Evolutionary conservation across 2,797 vertebrate genomes (phyloP).

Genomic region (Gadopsis marmoratus): DNA sequence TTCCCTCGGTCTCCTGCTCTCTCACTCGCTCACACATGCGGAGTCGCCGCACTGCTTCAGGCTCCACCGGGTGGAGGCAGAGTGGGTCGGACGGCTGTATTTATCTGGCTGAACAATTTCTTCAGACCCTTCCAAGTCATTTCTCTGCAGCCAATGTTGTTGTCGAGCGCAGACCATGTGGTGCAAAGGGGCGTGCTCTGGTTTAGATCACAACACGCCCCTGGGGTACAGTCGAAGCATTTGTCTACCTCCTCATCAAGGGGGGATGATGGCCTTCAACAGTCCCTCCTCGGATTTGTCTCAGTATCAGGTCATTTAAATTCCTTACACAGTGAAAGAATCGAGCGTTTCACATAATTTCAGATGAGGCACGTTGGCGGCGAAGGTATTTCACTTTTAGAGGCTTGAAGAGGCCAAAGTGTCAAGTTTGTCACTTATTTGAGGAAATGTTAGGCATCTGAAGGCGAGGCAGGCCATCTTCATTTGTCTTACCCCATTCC

Average conservation of each 20-base stretch:
- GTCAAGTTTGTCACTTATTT: too few relatives aligned
- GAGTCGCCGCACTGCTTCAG: neutral
- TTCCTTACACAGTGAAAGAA: neutral
- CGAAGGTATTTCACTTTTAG: too few relatives aligned
- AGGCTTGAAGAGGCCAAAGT: too few relatives aligned
- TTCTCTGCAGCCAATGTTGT: slow-evolving; percentile 62
- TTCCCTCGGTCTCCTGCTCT: neutral
- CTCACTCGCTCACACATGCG: neutral
- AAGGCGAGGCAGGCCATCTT: too few relatives aligned
- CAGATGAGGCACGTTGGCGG: too few relatives aligned
- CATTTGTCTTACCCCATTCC: too few relatives aligned
- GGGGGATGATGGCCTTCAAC: neutral
- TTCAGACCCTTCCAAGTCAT: neutral
- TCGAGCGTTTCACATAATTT: neutral
- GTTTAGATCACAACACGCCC: neutral
- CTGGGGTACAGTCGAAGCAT: too few relatives aligned
- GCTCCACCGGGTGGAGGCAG: neutral
- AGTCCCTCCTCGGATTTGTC: neutral
- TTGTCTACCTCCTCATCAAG: neutral
- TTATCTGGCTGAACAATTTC: slow-evolving; percentile 30
- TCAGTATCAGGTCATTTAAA: neutral
- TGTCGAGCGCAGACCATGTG: slow-evolving; percentile 60
- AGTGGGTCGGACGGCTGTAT: neutral
- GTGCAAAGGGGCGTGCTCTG: slow-evolving; percentile 43
- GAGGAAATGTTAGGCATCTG: too few relatives aligned